Conservation (phyloP, 2,888 invertebrate species). For the Taenaris catops region DNA sequence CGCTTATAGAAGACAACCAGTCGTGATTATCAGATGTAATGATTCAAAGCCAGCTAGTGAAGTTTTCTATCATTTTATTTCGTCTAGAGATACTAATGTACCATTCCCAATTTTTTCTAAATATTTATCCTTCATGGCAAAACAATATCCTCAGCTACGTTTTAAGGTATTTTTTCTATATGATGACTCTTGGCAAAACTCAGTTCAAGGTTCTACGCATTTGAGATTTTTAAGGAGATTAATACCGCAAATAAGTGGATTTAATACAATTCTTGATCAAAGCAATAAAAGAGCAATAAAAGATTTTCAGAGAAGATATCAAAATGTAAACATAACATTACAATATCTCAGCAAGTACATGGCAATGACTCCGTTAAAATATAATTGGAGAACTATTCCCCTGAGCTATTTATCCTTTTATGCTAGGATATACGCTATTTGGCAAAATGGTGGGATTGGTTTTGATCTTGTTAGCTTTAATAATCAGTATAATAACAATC, state of each 20-base stretch:
- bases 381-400: conserved; percentile 69
- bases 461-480: conserved; percentile 49
- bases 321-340: conserved; percentile 61
- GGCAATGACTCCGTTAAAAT: conserved; percentile 64
- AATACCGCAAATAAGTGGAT: conserved; percentile 30
- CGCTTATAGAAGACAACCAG: conserved; percentile 42
- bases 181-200: conserved; percentile 44
- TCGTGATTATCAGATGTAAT: conserved; percentile 45
- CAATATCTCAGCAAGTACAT: conserved; percentile 60
- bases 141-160: conserved; percentile 43
- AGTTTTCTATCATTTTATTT: conserved; percentile 52
- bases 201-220: conserved; percentile 32
- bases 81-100: conserved; percentile 37
- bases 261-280: conserved; percentile 32
- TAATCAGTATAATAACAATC: conserved; percentile 34
- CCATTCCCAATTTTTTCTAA: conserved; percentile 43
- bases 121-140: conserved; percentile 49
- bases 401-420: conserved; percentile 64
- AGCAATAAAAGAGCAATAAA: conserved; percentile 35
- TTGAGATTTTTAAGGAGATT: conserved; percentile 39
- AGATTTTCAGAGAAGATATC: conserved; percentile 46
- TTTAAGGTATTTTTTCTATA: conserved; percentile 54
- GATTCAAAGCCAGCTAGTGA: conserved; percentile 41
- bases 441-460: conserved; percentile 76
- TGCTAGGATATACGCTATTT: conserved; percentile 68